Base-by-base conservation (phyloP, 2,797 vertebrate genomes). In the Apogon talboti region DNA sequence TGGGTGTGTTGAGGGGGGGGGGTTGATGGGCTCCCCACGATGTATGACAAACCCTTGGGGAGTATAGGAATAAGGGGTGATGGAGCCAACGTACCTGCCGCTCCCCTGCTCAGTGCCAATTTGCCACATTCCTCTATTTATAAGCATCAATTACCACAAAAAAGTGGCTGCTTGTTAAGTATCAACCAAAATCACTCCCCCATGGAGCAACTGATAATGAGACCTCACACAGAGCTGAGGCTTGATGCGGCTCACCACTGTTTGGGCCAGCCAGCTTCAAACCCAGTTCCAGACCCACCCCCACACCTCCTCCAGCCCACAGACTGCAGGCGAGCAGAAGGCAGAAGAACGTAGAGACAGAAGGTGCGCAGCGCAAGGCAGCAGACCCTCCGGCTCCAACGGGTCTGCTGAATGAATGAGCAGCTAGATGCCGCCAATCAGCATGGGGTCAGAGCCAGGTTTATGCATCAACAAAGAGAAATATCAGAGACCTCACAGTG, bases 81-180 rank as follows among this genome's bases (percentile, higher is more conserved):
- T 80, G 86, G 79, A 66, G 86, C 89, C 89, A 83, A 60, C 45
- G 69, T 65, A 86, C 78, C 82, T 89, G 87, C 85, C 82, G 83
- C 90, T 92, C 86, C 87, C 55, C 82, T 65, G 83, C 91, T 90
- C 77, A 62, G 89, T 94, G 90, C 93, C 92, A 93, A 90, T 93
- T 90, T 84, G 85, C 92, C 86, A 92, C 93, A 93, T 95, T 96
- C 95, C 94, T 95, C 84, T 85, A 93, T 80, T 94, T 93, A 91
- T 91, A 91, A 90, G 87, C 89, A 92, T 94, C 92, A 94, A 90
- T 92, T 94, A 94, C 91, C 88, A 91, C 66, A 89, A 86, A 92
- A 89, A 89, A 88, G 86, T 64, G 82, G 71, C 58, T 90, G 87
- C 82, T 90, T 93, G 82, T 89, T 86, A 91, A 92, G 89, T 87